A percentile compares a stretch with the other conserved stretches of the same genome.
Evolutionary conservation across 2,113 vertebrate genomes (phyloP).

Genomic region (Cinclus cinclus): DNA sequence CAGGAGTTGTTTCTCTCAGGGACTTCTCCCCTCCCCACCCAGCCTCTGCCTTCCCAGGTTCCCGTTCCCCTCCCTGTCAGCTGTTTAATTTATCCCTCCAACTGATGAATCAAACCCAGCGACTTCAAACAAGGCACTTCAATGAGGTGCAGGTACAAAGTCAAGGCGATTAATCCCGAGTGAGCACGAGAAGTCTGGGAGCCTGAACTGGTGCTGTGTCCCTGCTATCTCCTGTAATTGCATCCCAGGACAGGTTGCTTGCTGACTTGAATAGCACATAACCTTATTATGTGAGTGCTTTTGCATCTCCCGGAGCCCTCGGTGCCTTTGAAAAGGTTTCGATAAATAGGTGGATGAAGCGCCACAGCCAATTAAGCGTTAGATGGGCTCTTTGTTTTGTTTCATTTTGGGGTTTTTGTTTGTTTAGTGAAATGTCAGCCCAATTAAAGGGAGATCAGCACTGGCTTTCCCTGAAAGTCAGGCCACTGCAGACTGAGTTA

Average conservation of each 20-base stretch:
- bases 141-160: conserved; percentile 49
- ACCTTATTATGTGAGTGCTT: conserved; percentile 58
- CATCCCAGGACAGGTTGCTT: conserved; percentile 41
- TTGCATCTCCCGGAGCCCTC: conserved; percentile 8
- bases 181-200: background rate
- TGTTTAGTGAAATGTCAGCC: conserved; percentile 76
- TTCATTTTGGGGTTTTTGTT: conserved; percentile 66
- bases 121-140: conserved; percentile 62
- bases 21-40: background rate
- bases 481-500: background rate
- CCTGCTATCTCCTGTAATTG: background rate
- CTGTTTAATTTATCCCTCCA: conserved; percentile 18
- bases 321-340: conserved; percentile 37
- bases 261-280: conserved; percentile 30
- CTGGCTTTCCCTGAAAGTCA: background rate
- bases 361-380: conserved; percentile 58
- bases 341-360: conserved; percentile 31
- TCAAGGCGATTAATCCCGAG: background rate
- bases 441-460: conserved; percentile 67
- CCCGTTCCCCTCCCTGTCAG: background rate
- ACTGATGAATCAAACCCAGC: background rate
- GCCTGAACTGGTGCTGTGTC: background rate
- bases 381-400: conserved; percentile 67
- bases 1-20: background rate
- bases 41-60: background rate